Conservation (phyloP, 2,797 vertebrate species). For the Fistularia tabacaria region DNA sequence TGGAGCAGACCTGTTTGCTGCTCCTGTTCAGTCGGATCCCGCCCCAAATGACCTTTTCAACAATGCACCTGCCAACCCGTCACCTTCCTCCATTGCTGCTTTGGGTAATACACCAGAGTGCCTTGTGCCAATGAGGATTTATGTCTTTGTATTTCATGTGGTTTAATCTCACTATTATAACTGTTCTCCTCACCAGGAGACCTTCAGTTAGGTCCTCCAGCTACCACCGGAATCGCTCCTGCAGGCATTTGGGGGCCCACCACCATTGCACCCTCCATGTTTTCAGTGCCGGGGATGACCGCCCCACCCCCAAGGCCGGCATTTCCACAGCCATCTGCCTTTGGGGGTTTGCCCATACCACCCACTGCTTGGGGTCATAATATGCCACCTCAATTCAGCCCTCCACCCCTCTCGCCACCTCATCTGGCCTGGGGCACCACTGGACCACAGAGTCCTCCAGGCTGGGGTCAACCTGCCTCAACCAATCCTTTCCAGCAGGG, state of each 20-base stretch:
- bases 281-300: constrained; percentile 61
- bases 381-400: constrained; percentile 60
- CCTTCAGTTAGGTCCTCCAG: constrained; percentile 67
- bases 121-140: background rate
- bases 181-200: constrained; percentile 69
- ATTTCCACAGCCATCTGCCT: constrained; percentile 72
- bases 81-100: constrained; percentile 55
- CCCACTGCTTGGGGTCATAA: constrained; percentile 79
- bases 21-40: constrained; percentile 59
- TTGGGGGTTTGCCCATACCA: constrained; percentile 69
- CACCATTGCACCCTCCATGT: constrained; percentile 61
- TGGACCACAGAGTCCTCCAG: constrained; percentile 31
- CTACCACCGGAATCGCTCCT: constrained; percentile 49
- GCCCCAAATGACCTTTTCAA: constrained; percentile 78
- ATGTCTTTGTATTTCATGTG: background rate
- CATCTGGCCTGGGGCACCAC: constrained; percentile 73
- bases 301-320: constrained; percentile 57
- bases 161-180: background rate
- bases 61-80: constrained; percentile 40
- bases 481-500: constrained; percentile 82
- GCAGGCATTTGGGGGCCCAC: constrained; percentile 73
- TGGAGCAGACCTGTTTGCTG: constrained; percentile 78
- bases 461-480: constrained; percentile 75
- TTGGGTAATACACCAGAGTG: constrained; percentile 72
- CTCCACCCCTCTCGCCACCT: constrained; percentile 60